phyloP scores from a whole-genome alignment of 2,113 vertebrate species.

The Chascanopsetta lugubris region DNA sequence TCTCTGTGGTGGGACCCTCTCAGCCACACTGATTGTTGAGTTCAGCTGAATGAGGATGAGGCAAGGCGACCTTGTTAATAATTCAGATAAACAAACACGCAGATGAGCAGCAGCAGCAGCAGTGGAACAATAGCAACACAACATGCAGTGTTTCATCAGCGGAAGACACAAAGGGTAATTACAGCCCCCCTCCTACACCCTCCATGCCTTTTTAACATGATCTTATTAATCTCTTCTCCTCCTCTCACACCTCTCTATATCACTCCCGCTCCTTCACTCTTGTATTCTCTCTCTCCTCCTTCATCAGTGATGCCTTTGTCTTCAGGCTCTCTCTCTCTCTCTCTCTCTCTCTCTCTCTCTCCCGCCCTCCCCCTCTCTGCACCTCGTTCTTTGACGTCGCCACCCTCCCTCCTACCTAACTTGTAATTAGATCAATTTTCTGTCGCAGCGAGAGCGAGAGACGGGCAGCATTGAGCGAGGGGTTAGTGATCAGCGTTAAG shows the following conservation, averaged over 20 bases:
- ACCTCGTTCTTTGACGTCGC: slow-evolving; percentile 31
- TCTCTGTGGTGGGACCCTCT: slow-evolving; percentile 34
- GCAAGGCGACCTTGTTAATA: slow-evolving; percentile 65
- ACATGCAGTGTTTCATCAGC: slow-evolving; percentile 66
- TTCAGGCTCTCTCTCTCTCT: not conserved
- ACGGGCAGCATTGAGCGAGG: slow-evolving; percentile 2
- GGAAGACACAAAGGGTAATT: slow-evolving; percentile 70
- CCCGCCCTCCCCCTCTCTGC: too few relatives aligned
- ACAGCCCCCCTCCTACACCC: slow-evolving; percentile 56
- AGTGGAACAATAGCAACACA: slow-evolving; percentile 64
- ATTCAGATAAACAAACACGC: slow-evolving; percentile 72
- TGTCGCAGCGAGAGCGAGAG: slow-evolving; percentile 7
- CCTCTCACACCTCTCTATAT: slow-evolving; percentile 25
- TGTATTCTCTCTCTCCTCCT: slow-evolving; percentile 16
- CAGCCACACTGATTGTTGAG: slow-evolving; percentile 52
- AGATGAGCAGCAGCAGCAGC: slow-evolving; percentile 54
- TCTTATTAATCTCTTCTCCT: slow-evolving; percentile 42
- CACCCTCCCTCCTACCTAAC: slow-evolving; percentile 18
- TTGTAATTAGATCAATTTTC: slow-evolving; percentile 57
- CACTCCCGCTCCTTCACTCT: slow-evolving; percentile 7
- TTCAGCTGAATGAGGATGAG: slow-evolving; percentile 47
- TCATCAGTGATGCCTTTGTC: slow-evolving; percentile 27
- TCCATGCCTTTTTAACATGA: slow-evolving; percentile 58
- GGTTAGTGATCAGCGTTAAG: slow-evolving; percentile 49
- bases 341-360: not conserved